Percentiles rank a stretch among this genome's conserved stretches.
These are phyloP conservation scores for Danio jaintianensis DNA, from an alignment of 2,797 vertebrate species.

Conservation along the genomic window DNA sequence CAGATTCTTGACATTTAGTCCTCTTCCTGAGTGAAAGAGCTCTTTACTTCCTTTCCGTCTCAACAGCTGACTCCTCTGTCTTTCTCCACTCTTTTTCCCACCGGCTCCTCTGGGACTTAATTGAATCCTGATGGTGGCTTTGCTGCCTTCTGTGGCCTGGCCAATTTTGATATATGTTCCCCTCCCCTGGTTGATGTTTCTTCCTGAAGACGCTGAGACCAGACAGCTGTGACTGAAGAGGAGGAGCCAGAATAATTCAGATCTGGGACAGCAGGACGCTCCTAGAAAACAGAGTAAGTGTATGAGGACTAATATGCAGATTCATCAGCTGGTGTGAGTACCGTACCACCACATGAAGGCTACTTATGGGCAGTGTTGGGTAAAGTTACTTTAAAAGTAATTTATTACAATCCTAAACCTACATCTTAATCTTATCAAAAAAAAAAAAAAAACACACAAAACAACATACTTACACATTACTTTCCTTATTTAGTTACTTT, in stretches of 20 bases:
- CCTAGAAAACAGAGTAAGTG: neutral
- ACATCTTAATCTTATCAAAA: no score
- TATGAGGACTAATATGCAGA: neutral
- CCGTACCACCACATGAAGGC: neutral
- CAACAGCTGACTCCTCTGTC: constrained; percentile 43
- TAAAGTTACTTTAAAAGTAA: no score
- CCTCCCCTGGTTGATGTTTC: constrained; percentile 17
- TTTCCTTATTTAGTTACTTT: no score
- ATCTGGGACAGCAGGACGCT: constrained; percentile 11
- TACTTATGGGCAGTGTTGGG: neutral
- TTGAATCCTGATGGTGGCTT: constrained; percentile 55
- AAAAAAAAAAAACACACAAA: no score
- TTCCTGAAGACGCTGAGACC: constrained; percentile 20
- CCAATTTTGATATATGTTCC: constrained; percentile 17
- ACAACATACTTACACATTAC: no score
- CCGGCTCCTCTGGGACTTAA: constrained; percentile 47
- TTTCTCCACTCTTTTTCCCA: constrained; percentile 46
- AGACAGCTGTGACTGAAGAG: constrained; percentile 29
- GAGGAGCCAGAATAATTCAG: neutral
- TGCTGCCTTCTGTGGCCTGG: constrained; percentile 12
- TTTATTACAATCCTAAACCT: no score
- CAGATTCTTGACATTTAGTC: constrained; percentile 52
- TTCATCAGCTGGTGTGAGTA: neutral
- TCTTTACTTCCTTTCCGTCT: constrained; percentile 46
- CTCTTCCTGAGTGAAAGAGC: constrained; percentile 41